Base-by-base conservation (phyloP, 2,113 vertebrate genomes). In the Harpagus bidentatus region DNA sequence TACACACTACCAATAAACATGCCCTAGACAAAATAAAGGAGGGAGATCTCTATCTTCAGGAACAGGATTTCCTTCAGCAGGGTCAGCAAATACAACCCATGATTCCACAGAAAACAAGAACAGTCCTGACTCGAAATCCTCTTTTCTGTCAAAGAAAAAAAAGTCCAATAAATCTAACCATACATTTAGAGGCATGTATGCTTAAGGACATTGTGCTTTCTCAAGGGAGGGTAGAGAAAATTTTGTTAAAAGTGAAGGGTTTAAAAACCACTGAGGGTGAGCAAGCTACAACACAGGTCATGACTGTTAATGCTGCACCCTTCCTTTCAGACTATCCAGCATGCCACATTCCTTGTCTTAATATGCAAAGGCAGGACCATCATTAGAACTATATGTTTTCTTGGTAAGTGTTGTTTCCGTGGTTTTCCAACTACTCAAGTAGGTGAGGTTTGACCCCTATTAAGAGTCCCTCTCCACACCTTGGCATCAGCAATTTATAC, bases 81-180 rank as follows among this genome's bases (percentile, higher is more conserved):
- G 9, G 36, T 66, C 42, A 88, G 45, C 25, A 93, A 61, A 16
- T 82, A 66, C 10, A 85, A 73, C 22, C 28, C 38, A 26, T 3
- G 12, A 61, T 52, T 89, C 62, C 48, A 91, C 14, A 89, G 53
- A 79, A 94, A 87, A 48, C 40, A 87, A 52, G 40, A 89, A 63
- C 9, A 78, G 43, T 42, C 26, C 15, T 61, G 15, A 76, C 20
- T 61, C 13, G 6, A 82, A 91, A 85, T 67, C 2, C 14, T 38
- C 58, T 47, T 66, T 69, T 61, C 42, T 66, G 31, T 3, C 53
- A 16, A 66, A 81, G 17, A 13, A 66, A 36, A 62, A 31, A 21
- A 11, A 16, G 10, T 9, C 21, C 4, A 8, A 18, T 53, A 91
- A 65, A 92, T 56, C 45, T 78, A 74, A 84, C 28, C 15, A 45